These are phyloP conservation scores for Cherax destructor DNA, from an alignment of 1,140 invertebrate species.

Conservation along the genomic window DNA sequence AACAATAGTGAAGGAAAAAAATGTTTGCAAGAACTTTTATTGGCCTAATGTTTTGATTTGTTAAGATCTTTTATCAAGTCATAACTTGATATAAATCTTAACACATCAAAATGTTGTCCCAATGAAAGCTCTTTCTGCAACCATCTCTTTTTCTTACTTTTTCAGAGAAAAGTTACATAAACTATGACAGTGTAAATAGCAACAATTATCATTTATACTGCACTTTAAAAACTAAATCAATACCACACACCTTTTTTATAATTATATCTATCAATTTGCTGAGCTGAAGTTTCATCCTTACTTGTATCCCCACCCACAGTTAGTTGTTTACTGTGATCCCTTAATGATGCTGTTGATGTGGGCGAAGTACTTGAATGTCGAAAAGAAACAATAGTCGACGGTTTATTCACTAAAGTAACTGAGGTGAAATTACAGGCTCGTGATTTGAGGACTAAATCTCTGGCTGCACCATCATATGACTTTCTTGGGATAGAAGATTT, in stretches of 20 bases:
- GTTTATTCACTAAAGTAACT: not conserved
- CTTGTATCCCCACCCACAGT: not conserved
- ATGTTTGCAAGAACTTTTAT: too few relatives aligned
- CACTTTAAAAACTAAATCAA: too few relatives aligned
- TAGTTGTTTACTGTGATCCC: not conserved
- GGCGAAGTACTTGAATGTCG: not conserved
- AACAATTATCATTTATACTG: too few relatives aligned
- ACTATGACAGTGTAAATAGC: too few relatives aligned
- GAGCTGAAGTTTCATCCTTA: not conserved
- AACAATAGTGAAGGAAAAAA: too few relatives aligned
- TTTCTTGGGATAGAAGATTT: slow-evolving; percentile 1
- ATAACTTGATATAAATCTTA: too few relatives aligned
- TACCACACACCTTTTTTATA: not conserved
- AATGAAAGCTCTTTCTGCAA: too few relatives aligned
- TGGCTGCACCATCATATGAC: not conserved
- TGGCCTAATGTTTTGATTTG: too few relatives aligned
- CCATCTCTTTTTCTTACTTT: too few relatives aligned
- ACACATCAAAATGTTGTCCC: too few relatives aligned
- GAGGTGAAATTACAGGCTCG: not conserved
- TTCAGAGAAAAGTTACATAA: too few relatives aligned
- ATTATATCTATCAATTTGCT: not conserved
- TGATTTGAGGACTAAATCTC: not conserved
- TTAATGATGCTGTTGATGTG: not conserved
- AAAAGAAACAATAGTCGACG: not conserved
- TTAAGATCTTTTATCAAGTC: too few relatives aligned